Conservation (phyloP, 2,113 vertebrate genomes). For the Alethe castanea region DNA sequence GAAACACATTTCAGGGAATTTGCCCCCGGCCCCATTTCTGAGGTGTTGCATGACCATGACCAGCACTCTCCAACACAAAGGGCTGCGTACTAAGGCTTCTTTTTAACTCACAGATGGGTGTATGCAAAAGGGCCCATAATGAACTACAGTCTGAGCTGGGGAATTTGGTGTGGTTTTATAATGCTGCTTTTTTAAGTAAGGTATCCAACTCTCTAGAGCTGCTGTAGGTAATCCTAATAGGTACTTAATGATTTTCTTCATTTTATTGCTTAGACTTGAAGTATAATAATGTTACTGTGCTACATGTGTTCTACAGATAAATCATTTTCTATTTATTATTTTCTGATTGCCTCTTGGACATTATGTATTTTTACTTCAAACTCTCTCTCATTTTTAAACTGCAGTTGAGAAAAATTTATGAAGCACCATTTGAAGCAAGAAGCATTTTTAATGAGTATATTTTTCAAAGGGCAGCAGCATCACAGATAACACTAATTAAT, state of each 20-base stretch:
- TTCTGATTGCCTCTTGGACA: constrained; percentile 14
- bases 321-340: constrained; percentile 17
- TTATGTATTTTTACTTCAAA: constrained; percentile 24
- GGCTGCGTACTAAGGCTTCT: neutral
- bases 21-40: neutral
- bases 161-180: neutral
- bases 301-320: neutral
- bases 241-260: neutral
- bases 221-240: neutral
- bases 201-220: neutral
- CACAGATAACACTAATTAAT: constrained; percentile 19
- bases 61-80: neutral
- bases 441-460: constrained; percentile 31
- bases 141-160: neutral
- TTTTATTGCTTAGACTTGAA: neutral
- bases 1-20: constrained; percentile 17
- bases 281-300: neutral
- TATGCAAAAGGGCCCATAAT: neutral
- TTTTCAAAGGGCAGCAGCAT: constrained; percentile 26
- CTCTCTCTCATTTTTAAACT: neutral
- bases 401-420: constrained; percentile 24
- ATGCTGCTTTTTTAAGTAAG: neutral
- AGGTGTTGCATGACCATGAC: neutral
- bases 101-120: neutral
- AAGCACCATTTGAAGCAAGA: constrained; percentile 30